Base-by-base conservation (phyloP, 2,888 invertebrate genomes). In the Sphaerophoria taeniata region DNA sequence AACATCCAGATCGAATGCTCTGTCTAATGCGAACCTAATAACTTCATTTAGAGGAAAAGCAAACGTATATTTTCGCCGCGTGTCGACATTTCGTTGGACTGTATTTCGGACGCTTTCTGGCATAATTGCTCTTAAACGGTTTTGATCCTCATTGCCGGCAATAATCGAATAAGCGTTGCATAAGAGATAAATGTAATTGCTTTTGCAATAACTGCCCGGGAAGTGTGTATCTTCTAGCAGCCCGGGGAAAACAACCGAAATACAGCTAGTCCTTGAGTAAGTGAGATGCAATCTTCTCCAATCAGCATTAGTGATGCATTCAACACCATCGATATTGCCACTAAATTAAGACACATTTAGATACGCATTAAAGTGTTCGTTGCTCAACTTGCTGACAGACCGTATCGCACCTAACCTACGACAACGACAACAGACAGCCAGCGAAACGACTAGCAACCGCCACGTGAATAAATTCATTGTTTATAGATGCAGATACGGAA, bases 281-380 rank as follows among this genome's bases (percentile, higher is more conserved):
- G 49, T n/a, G 36, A 24, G 36, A 36, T 14, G 60, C 69, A 73
- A 58, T 39, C 67, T 24, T 12, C 47, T n/a, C n/a, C n/a, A 9
- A 39, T 43, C 49, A 49, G 43, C 45, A 72, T 79, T 71, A 39
- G 63, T 70, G 49, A 75, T 55, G 45, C 71, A 74, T 71, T 56
- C 53, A 24, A 55, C 65, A 60, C 61, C 61, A 70, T 67, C 71
- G 74, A 85, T 76, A 80, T 73, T 56, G 69, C 84, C 53, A 69
- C 60, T 80, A 76, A 85, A 85, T 80, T 85, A 85, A 80, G 84
- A 72, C 76, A 85, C 80, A n/a, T 85, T 85, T 85, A 80, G 84
- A 72, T 80, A 85, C 80, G 80, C 80, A 72, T 76, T 70, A 63
- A 72, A 69, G 80, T 34, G 63, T 85, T 85, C 39, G 39, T 53